Evolutionary conservation across 2,113 vertebrate species (phyloP).

Genomic region (Gambusia affinis): DNA sequence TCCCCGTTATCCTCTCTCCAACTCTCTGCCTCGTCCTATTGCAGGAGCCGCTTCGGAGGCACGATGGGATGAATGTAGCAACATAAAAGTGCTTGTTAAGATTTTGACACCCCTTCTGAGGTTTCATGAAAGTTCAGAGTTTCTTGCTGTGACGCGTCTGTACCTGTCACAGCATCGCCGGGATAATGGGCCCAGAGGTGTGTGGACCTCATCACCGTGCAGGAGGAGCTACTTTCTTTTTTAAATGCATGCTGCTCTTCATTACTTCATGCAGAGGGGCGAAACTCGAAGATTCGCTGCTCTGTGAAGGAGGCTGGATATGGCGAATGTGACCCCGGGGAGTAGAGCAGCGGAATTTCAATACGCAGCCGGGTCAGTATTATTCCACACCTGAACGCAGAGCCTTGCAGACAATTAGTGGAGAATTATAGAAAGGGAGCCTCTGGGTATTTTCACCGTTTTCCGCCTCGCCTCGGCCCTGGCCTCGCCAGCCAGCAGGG

Average conservation of each 20-base stretch:
- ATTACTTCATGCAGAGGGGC: slow-evolving; percentile 73
- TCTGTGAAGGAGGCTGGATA: slow-evolving; percentile 54
- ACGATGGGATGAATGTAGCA: slow-evolving; percentile 49
- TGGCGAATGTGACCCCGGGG: slow-evolving; percentile 69
- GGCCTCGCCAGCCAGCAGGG: slow-evolving; percentile 46
- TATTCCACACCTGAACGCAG: slow-evolving; percentile 74
- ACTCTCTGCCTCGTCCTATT: slow-evolving; percentile 34
- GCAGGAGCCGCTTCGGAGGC: slow-evolving; percentile 29
- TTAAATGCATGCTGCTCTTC: slow-evolving; percentile 59
- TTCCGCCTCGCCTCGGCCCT: slow-evolving; percentile 48
- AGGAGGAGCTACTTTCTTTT: slow-evolving; percentile 52
- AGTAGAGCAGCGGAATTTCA: slow-evolving; percentile 65
- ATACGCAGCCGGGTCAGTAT: slow-evolving; percentile 60
- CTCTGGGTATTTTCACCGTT: slow-evolving; percentile 61
- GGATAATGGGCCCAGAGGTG: slow-evolving; percentile 75
- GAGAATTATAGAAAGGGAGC: slow-evolving; percentile 67
- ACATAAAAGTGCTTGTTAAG: slow-evolving; percentile 71
- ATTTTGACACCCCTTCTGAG: slow-evolving; percentile 57
- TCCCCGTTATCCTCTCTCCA: slow-evolving; percentile 3
- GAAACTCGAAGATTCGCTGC: slow-evolving; percentile 61
- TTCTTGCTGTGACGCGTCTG: slow-evolving; percentile 49
- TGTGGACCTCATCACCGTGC: slow-evolving; percentile 41
- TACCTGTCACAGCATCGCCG: slow-evolving; percentile 62
- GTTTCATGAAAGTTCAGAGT: slow-evolving; percentile 69
- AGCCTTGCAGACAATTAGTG: slow-evolving; percentile 76